A percentile compares a stretch with the other conserved stretches of the same genome.
phyloP scores from a whole-genome alignment of 2,888 invertebrate genomes.

The Drosophila paranaensis region DNA sequence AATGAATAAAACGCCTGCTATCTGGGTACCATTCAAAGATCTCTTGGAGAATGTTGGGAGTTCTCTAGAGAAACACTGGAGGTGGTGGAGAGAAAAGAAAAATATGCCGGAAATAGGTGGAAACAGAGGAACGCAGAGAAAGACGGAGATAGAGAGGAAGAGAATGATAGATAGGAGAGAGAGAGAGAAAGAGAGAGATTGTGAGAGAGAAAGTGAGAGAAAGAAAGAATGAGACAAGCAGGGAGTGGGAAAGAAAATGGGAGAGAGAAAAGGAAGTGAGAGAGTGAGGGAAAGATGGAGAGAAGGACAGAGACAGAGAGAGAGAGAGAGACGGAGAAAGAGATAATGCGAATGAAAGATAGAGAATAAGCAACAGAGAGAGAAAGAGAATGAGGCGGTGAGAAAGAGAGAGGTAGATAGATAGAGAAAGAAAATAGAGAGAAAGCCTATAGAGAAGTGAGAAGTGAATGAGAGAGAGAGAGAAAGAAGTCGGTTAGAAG shows the following conservation, averaged over 20 bases:
- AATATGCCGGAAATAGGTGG: too few species aligned
- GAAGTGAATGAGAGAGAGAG: neutral
- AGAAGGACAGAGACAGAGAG: neutral
- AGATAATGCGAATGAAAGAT: too few species aligned
- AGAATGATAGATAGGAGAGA: too few species aligned
- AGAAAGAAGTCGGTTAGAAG: neutral
- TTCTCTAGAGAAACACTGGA: neutral
- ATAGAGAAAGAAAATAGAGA: neutral
- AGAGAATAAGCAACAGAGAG: neutral
- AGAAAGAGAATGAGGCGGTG: neutral
- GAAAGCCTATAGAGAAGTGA: too few species aligned
- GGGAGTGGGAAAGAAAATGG: neutral
- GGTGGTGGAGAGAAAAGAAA: neutral
- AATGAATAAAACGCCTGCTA: slow-evolving; percentile 28
- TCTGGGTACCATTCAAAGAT: too few species aligned
- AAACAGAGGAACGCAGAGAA: neutral
- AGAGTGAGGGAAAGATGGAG: neutral
- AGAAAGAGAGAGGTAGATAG: too few species aligned
- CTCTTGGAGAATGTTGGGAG: neutral
- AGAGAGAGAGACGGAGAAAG: neutral
- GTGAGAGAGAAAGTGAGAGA: neutral
- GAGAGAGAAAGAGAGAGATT: neutral
- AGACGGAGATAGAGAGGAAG: neutral
- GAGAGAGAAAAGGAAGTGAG: neutral
- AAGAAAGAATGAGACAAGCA: neutral